Evolutionary conservation across 2,113 vertebrate species (phyloP), one percentile per base, ranked within the genome.

Genomic region (Polypterus bichir): DNA sequence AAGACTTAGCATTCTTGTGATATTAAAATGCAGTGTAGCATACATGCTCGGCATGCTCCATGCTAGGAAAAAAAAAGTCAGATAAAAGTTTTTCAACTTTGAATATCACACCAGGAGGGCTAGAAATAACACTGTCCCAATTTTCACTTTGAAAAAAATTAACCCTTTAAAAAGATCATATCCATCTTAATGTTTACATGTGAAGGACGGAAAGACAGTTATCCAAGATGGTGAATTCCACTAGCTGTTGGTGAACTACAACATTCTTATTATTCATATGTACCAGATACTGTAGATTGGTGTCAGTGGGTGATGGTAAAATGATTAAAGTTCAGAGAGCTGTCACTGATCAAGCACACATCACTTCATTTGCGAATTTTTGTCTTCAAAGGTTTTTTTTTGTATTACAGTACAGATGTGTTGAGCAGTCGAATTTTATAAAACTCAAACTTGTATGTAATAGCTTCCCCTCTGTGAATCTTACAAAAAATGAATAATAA

Each of bases 391-490:
- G 70, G 77, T 67, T 73, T 71, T 69, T 72, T 85, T 85, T 73
- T 76, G 76, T 84, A 73, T 66, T 65, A 65, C 49, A 1, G 67
- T 71, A 75, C 70, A 74, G 72, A 69, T 69, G 62, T 78, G 71
- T 70, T 84, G 69, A 67, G 78, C 80, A 80, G 83, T 85, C 80
- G 8, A 6, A 44, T 5, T 44, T 56, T 58, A 45, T 58, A 27
- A 77, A 81, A 79, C 77, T 69, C 71, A 75, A 78, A 79, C 2
- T 59, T 63, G 66, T 57, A 73, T 82, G 79, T 74, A 81, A 82
- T 75, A 74, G 75, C 74, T 71, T 70, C 76, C 76, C 84, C 81
- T 75, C 86, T 74, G 74, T 71, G 77, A 80, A 81, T 76, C 74
- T 79, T 71, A 74, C 73, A 79, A 74, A 56, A 76, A 27, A 27